A percentile compares a stretch with the other conserved stretches of the same genome.
These are phyloP conservation scores for Solea solea DNA, from an alignment of 2,113 vertebrate genomes.

Conservation along the genomic window DNA sequence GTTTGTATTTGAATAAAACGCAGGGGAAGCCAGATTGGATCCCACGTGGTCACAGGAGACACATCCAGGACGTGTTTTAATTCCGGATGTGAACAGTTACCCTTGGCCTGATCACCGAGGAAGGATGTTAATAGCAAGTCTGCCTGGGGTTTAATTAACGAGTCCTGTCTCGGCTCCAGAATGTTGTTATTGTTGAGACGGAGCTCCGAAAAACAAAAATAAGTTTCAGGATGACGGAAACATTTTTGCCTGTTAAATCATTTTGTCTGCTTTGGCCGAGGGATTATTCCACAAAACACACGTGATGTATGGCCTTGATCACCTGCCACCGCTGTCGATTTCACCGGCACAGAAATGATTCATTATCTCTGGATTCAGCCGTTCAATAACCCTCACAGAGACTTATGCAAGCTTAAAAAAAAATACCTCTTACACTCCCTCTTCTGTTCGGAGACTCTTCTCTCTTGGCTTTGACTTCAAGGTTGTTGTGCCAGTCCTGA, in stretches of 20 bases:
- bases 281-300: neutral
- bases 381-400: neutral
- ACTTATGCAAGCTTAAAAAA: too few species aligned
- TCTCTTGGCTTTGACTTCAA: neutral
- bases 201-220: neutral
- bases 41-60: too few species aligned
- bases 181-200: neutral
- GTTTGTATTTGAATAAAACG: too few species aligned
- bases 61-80: too few species aligned
- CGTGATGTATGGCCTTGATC: neutral
- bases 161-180: neutral
- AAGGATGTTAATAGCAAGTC: neutral
- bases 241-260: neutral
- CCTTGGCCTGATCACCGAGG: too few species aligned
- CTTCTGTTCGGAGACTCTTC: neutral
- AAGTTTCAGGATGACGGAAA: conserved; percentile 1
- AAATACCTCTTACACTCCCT: neutral
- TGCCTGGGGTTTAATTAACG: neutral
- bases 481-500: neutral
- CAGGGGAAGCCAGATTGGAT: too few species aligned
- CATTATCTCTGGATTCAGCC: neutral
- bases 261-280: neutral
- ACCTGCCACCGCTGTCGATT: neutral
- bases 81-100: too few species aligned
- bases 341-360: neutral